These are phyloP conservation scores for Paralichthys olivaceus DNA, from an alignment of 2,113 vertebrate species.

Conservation along the genomic window DNA sequence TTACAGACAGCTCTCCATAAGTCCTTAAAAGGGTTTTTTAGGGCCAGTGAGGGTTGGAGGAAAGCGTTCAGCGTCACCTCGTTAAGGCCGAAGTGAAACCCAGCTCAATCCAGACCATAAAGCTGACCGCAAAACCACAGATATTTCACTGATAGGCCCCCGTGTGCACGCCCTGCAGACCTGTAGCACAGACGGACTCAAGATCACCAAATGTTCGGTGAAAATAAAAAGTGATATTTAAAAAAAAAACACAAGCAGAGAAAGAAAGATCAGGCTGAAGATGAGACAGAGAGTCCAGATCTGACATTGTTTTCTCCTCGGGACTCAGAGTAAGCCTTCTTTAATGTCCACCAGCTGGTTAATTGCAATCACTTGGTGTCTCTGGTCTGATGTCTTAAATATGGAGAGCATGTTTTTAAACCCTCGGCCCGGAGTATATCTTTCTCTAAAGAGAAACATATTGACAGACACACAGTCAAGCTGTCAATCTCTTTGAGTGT, in stretches of 20 bases:
- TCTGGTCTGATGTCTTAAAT: conserved; percentile 45
- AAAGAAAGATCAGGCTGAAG: conserved; percentile 17
- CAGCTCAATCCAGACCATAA: conserved; percentile 74
- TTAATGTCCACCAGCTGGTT: conserved; percentile 68
- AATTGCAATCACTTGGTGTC: conserved; percentile 62
- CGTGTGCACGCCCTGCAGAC: conserved; percentile 10
- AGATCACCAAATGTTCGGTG: neutral
- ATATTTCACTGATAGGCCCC: conserved; percentile 37
- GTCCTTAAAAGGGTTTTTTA: conserved; percentile 81
- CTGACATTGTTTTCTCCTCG: conserved; percentile 24
- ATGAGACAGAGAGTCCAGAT: conserved; percentile 24
- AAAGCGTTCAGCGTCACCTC: conserved; percentile 76
- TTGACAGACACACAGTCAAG: conserved; percentile 84
- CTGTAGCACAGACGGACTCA: conserved; percentile 14
- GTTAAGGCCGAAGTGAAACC: conserved; percentile 74
- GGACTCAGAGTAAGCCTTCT: conserved; percentile 33
- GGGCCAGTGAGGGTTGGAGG: conserved; percentile 68
- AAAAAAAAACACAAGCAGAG: conserved; percentile 23
- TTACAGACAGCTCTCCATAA: conserved; percentile 74
- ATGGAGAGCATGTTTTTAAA: conserved; percentile 36
- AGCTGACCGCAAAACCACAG: conserved; percentile 66
- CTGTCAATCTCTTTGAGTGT: conserved; percentile 64
- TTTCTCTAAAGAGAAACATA: conserved; percentile 36
- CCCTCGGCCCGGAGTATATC: conserved; percentile 19
- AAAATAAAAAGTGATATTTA: conserved; percentile 5